Percentiles rank a stretch among this genome's conserved stretches.
Conservation (phyloP, 2,113 vertebrate species). For the Phasianus colchicus region DNA sequence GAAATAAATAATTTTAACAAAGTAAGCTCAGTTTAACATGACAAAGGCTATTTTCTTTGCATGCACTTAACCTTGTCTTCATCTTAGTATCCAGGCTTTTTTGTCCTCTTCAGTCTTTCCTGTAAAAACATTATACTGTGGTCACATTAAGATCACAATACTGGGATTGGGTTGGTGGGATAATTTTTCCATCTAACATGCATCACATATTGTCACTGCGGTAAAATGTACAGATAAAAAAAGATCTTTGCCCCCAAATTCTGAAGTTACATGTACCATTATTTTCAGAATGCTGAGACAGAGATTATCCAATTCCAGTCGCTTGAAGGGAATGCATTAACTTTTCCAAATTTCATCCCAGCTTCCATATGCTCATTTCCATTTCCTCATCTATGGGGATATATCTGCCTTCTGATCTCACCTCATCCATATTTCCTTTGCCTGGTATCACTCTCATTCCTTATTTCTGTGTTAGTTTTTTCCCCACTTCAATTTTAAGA, state of each 20-base stretch:
- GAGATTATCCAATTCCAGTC: not conserved
- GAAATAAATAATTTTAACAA: not conserved
- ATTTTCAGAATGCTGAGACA: accelerated
- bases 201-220: not conserved
- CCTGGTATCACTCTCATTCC: not conserved
- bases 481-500: not conserved
- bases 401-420: not conserved
- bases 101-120: no score
- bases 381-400: not conserved
- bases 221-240: not conserved
- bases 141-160: not conserved
- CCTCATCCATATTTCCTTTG: not conserved
- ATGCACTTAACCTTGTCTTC: not conserved
- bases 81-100: not conserved
- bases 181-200: not conserved
- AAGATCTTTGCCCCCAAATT: not conserved
- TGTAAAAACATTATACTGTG: not conserved
- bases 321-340: not conserved
- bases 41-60: not conserved
- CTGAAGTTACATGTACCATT: not conserved
- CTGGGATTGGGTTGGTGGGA: not conserved
- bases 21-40: not conserved
- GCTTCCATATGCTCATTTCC: not conserved
- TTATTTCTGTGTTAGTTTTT: not conserved
- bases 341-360: not conserved